Base-by-base conservation (phyloP, 2,888 invertebrate genomes). In the Eilema griseolum region DNA sequence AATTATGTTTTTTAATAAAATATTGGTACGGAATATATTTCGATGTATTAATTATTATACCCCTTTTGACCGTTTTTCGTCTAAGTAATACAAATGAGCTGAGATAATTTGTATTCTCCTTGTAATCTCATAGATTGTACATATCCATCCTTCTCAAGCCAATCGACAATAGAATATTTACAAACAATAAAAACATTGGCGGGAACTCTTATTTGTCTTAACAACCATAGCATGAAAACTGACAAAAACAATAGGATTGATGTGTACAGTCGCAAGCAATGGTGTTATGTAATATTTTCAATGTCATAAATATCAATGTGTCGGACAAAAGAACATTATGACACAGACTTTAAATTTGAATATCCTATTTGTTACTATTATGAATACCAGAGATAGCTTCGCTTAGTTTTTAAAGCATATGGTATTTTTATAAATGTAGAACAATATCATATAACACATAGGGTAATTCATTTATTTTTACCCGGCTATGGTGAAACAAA, bases 181-280 rank as follows among this genome's bases (percentile, higher is more conserved):
- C 26, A 46, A 12, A 52, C 46, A 63, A 28, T 46, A 46, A 64
- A 46, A 52, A 52, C 46, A n/a, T 46, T 64, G 63, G 24, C 63
- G 63, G 26, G 26, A 46, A 46, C 26, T 63, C 62, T 62, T 20
- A 24, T 33, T 31, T 57, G n/a, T 31, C 37, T 31, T n/a, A 46
- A 52, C 26, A 61, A 67, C n/a, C 31, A 61, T 26, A n/a, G 61
- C 23, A 57, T 57, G 56, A 57, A 65, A 31, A 65, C 61, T 61
- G 10, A 61, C n/a, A 61, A 33, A 61, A 61, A 28, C 61, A 61
- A 61, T 28, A 61, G 61, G 28, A 61, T 61, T 61, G 16, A 57
- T 33, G 16, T 16, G 57, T 65, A 65, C 65, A 65, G 7, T 57
- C 65, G 28, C 33, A 11, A 11, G 10, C 57, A 57, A 64, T 7